A percentile compares a stretch with the other conserved stretches of the same genome.
phyloP scores from a whole-genome alignment of 2,797 vertebrate genomes.

The Anguilla obscura region DNA sequence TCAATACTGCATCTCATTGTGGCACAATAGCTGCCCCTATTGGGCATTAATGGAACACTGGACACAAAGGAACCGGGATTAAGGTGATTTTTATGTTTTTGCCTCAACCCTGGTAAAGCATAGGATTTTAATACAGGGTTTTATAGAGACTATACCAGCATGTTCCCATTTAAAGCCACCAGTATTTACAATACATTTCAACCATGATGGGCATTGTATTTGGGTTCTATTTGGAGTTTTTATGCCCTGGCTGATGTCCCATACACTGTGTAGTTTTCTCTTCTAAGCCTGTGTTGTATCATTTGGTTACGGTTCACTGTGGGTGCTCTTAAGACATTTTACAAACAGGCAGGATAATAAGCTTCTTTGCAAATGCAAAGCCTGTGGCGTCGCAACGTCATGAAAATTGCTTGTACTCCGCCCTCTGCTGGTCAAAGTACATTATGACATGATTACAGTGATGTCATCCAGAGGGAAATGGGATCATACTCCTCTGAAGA shows the following conservation, averaged over 20 bases:
- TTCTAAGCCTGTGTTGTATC: background rate
- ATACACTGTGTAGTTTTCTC: background rate
- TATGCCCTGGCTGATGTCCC: background rate
- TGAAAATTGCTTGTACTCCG: background rate
- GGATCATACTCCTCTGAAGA: background rate
- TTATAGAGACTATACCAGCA: background rate
- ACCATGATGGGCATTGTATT: background rate
- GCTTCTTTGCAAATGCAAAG: background rate
- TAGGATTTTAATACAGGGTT: background rate
- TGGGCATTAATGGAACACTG: background rate
- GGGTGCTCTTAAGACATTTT: background rate
- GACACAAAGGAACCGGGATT: background rate
- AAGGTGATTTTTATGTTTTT: background rate
- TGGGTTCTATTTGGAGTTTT: background rate
- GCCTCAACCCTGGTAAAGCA: background rate
- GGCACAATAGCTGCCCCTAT: slow-evolving; percentile 27
- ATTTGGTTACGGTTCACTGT: background rate
- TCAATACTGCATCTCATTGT: background rate
- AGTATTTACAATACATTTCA: background rate
- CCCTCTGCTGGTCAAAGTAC: background rate
- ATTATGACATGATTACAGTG: background rate
- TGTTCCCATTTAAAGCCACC: background rate
- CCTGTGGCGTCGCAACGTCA: background rate
- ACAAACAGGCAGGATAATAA: background rate
- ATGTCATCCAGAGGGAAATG: background rate